Conservation (phyloP, 2,797 vertebrate genomes). For the Cygnus olor region DNA sequence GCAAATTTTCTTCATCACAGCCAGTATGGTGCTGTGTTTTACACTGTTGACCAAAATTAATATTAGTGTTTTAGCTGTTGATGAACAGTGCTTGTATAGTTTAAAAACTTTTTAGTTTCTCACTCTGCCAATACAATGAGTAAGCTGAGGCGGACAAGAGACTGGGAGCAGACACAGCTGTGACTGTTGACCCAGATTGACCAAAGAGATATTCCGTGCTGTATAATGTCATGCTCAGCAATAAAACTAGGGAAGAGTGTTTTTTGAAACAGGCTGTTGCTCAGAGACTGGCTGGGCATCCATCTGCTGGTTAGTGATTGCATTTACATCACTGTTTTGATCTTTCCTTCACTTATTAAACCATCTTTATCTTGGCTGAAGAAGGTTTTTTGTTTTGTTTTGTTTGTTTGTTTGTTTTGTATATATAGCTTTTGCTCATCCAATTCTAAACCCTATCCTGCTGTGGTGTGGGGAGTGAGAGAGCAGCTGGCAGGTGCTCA, state of each 20-base stretch:
- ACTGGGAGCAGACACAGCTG: not conserved
- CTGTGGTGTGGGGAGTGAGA: not conserved
- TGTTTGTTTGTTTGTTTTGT: too few species aligned
- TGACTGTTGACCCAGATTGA: not conserved
- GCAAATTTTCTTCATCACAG: not conserved
- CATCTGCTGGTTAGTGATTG: not conserved
- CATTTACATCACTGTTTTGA: not conserved
- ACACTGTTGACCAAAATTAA: not conserved
- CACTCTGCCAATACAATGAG: not conserved
- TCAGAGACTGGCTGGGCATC: not conserved
- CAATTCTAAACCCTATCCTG: not conserved
- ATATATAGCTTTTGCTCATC: not conserved
- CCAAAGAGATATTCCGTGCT: not conserved
- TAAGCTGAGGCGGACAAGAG: not conserved
- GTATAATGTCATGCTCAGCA: not conserved
- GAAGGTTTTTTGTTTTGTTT: not conserved
- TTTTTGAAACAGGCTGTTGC: not conserved
- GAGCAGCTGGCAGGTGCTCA: not conserved
- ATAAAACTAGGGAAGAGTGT: not conserved
- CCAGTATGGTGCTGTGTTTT: not conserved
- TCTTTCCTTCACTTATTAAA: not conserved
- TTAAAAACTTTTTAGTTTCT: not conserved
- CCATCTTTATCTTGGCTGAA: not conserved
- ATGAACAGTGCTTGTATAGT: not conserved
- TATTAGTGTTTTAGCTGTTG: not conserved